Conservation (phyloP, 2,113 vertebrate genomes). For the Collichthys lucidus region DNA sequence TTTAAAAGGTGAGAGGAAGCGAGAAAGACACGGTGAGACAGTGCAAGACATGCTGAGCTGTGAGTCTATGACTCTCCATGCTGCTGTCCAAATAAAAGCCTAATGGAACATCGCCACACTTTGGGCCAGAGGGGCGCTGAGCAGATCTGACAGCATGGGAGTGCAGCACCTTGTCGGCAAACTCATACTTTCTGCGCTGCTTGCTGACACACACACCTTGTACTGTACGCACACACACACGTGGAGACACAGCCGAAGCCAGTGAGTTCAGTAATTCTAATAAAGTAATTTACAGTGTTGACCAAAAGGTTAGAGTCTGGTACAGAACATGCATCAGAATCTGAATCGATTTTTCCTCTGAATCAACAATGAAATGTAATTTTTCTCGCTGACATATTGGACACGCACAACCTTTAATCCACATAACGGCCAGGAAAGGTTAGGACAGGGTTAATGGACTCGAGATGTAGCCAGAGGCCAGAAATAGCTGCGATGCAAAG, state of each 20-base stretch:
- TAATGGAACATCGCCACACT: slow-evolving; percentile 42
- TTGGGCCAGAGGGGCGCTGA: slow-evolving; percentile 14
- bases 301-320: slow-evolving; percentile 12
- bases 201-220: neutral
- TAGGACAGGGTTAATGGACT: slow-evolving; percentile 57
- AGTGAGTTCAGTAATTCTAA: neutral
- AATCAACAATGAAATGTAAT: slow-evolving; percentile 30
- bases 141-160: slow-evolving; percentile 45
- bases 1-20: slow-evolving; percentile 8
- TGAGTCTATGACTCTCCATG: slow-evolving; percentile 42
- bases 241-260: neutral
- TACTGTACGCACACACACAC: neutral
- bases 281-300: neutral
- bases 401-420: slow-evolving; percentile 51
- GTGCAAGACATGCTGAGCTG: slow-evolving; percentile 16
- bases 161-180: slow-evolving; percentile 37
- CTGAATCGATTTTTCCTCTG: slow-evolving; percentile 24
- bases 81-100: slow-evolving; percentile 48
- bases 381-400: slow-evolving; percentile 45
- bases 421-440: slow-evolving; percentile 43
- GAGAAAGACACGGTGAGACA: slow-evolving; percentile 6
- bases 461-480: slow-evolving; percentile 21
- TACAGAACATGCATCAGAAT: slow-evolving; percentile 17
- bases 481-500: slow-evolving; percentile 7
- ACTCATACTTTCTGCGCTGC: neutral